Evolutionary conservation across 1,140 invertebrate genomes (phyloP).

Genomic region (Hestina assimilis): DNA sequence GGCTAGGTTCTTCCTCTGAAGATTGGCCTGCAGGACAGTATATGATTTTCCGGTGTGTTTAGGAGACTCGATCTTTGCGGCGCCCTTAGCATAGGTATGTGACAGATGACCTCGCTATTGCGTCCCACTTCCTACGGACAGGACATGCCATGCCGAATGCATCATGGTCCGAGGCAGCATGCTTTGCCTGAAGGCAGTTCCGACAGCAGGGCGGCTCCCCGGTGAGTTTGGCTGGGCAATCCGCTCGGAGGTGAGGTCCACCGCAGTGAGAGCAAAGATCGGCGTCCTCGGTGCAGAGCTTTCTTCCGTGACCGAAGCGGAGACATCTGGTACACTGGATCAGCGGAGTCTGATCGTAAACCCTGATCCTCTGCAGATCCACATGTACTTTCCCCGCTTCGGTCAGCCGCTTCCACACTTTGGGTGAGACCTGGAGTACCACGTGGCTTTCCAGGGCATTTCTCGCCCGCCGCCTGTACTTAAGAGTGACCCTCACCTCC

Average conservation of each 20-base stretch:
- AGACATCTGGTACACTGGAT: conserved; percentile 19
- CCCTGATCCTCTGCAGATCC: too few species aligned
- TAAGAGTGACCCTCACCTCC: not conserved
- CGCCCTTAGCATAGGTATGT: not conserved
- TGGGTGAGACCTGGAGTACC: not conserved
- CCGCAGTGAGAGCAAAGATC: conserved; percentile 8
- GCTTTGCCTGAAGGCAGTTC: not conserved
- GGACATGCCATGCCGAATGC: conserved; percentile 15
- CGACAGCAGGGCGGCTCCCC: not conserved
- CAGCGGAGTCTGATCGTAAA: conserved; percentile 16
- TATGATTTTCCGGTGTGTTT: too few species aligned
- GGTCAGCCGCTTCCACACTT: not conserved
- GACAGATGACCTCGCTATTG: not conserved
- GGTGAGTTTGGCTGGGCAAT: not conserved
- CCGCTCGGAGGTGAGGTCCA: not conserved
- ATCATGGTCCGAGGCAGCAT: not conserved
- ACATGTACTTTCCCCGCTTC: too few species aligned
- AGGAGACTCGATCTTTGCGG: not conserved
- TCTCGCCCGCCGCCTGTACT: conserved; percentile 9
- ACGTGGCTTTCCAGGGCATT: conserved; percentile 2
- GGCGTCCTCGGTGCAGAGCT: not conserved
- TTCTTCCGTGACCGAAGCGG: conserved; percentile 6
- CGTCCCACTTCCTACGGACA: not conserved
- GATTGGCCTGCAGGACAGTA: not conserved
- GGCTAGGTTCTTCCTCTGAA: not conserved